Evolutionary conservation across 2,113 vertebrate genomes (phyloP).

Genomic region (Nesogale talazaci): DNA sequence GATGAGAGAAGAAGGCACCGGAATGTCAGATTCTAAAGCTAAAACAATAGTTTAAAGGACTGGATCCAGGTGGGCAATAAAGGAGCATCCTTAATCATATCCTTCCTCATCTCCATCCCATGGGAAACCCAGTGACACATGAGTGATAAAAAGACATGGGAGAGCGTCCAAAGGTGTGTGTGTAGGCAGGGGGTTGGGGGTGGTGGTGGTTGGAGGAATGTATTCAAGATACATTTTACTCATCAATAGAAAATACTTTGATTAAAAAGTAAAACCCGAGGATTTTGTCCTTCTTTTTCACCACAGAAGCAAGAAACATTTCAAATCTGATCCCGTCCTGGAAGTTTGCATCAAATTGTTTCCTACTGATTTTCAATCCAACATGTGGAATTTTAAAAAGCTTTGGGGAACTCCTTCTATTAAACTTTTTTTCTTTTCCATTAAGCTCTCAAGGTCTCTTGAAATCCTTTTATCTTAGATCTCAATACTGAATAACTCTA

Average conservation of each 20-base stretch:
- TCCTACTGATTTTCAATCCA: slow-evolving; percentile 26
- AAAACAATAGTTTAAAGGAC: neutral
- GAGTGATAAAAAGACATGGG: too few species aligned
- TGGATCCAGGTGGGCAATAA: neutral
- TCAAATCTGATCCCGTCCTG: slow-evolving; percentile 20
- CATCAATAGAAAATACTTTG: slow-evolving; percentile 19
- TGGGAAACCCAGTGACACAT: too few species aligned
- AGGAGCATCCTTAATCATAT: neutral
- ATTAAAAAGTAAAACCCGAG: neutral
- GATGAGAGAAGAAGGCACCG: neutral
- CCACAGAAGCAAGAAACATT: neutral
- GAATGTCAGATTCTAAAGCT: neutral
- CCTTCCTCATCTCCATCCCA: neutral
- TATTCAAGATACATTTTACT: neutral
- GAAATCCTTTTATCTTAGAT: slow-evolving; percentile 41
- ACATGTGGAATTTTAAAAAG: slow-evolving; percentile 12
- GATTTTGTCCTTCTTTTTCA: neutral
- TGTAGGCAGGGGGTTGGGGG: neutral
- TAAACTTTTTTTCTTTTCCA: neutral
- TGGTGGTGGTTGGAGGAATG: neutral
- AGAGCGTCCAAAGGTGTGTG: neutral
- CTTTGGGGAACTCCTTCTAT: neutral
- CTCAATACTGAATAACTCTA: slow-evolving; percentile 10
- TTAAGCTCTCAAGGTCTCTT: slow-evolving; percentile 29
- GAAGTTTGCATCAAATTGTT: slow-evolving; percentile 20